Base-by-base conservation (phyloP, 1,140 invertebrate species). In the Danaus melanippus region DNA sequence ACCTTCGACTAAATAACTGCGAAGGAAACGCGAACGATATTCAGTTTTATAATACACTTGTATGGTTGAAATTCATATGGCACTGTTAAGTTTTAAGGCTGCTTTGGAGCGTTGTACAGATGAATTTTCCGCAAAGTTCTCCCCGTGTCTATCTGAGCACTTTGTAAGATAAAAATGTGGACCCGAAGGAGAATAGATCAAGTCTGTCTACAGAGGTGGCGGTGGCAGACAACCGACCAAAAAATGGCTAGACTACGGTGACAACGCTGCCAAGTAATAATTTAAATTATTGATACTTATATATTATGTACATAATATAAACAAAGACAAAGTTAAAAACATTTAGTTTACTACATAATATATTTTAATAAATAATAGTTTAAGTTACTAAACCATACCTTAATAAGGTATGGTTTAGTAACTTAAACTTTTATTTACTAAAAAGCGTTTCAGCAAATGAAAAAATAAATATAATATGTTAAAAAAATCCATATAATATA, bases 141-240 rank as follows among this genome's bases (percentile, higher is more conserved):
- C 71, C 65, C 72, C 66, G 76, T 83, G 82, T 85, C 79, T 83
- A 81, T 81, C 76, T 72, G 73, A 83, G 79, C 79, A 85, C 82
- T 85, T 85, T 83, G 82, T 83, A 78, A 83, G 78, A 85, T 85
- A 85, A 85, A 82, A 85, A 85, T 82, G 77, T 82, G 78, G 71
- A 76, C 74, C 71, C 70, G 69, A 68, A 78, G 75, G 74, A 79
- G 76, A 79, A 82, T 82, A 84, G 80, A 84, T 84, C 79, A 82
- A 74, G 70, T 66, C 61, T 74, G 76, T 76, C 70, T 76, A 70
- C 65, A 58, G 56, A 69, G 66, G 67, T 72, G 69, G 67, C 64
- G 64, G 62, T 62, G 60, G 73, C 60, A 67, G 77, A 78, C 72
- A 76, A 70, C 72, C 62, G 70, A 65, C 21, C 67, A 75, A 76